A percentile compares a stretch with the other conserved stretches of the same genome.
Evolutionary conservation across 1,140 invertebrate genomes (phyloP).

Genomic region (Drosophila tani): DNA sequence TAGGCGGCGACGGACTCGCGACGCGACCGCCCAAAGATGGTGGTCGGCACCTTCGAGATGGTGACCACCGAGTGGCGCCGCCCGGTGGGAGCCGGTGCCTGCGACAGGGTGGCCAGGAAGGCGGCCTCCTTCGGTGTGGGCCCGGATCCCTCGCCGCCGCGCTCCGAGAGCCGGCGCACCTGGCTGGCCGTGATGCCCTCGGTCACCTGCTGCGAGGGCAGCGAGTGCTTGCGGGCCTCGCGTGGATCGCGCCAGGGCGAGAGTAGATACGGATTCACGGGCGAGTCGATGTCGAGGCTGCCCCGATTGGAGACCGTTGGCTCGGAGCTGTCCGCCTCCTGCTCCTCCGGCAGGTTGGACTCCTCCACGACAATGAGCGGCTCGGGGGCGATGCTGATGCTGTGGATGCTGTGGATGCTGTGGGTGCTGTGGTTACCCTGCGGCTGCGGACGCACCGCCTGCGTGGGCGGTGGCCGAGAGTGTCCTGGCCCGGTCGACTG

Average conservation of each 20-base stretch:
- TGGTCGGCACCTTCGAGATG: slow-evolving; percentile 91
- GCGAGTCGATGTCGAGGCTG: slow-evolving; percentile 90
- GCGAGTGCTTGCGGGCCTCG: slow-evolving; percentile 91
- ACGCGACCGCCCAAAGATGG: slow-evolving; percentile 90
- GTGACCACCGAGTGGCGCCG: slow-evolving; percentile 93
- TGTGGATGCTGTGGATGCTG: not conserved
- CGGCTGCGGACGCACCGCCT: slow-evolving; percentile 16
- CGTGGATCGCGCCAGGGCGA: slow-evolving; percentile 90
- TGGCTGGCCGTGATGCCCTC: slow-evolving; percentile 94
- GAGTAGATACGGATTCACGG: slow-evolving; percentile 91
- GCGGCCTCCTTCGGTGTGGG: slow-evolving; percentile 90
- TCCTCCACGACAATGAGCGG: slow-evolving; percentile 93
- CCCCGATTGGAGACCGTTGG: slow-evolving; percentile 86
- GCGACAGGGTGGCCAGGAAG: slow-evolving; percentile 91
- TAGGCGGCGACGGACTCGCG: slow-evolving; percentile 92
- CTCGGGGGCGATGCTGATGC: slow-evolving; percentile 85
- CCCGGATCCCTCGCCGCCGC: slow-evolving; percentile 90
- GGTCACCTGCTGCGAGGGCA: slow-evolving; percentile 92
- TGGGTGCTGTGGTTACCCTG: slow-evolving; percentile 17
- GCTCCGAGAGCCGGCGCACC: slow-evolving; percentile 91
- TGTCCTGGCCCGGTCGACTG: slow-evolving; percentile 36
- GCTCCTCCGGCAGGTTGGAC: slow-evolving; percentile 88
- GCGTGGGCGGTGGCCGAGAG: slow-evolving; percentile 22
- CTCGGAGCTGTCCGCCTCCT: slow-evolving; percentile 86
- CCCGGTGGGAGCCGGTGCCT: slow-evolving; percentile 90